phyloP scores from a whole-genome alignment of 2,797 vertebrate genomes.

The Hoplostethus atlanticus region DNA sequence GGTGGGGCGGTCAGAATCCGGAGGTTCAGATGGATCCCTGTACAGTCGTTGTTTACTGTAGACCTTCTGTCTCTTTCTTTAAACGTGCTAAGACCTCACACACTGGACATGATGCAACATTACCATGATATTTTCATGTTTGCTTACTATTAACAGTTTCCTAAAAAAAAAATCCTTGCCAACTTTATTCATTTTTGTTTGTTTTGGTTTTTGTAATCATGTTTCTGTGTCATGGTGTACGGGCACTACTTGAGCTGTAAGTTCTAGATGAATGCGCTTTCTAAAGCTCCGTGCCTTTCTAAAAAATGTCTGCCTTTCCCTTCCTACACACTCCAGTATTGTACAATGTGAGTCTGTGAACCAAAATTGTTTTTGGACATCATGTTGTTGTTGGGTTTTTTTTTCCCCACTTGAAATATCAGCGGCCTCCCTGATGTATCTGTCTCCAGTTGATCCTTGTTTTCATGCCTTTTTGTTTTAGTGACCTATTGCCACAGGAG shows the following conservation, averaged over 20 bases:
- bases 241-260: slow-evolving; percentile 72
- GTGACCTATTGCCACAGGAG: slow-evolving; percentile 64
- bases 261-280: slow-evolving; percentile 72
- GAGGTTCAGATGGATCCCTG: background rate
- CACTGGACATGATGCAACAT: slow-evolving; percentile 38
- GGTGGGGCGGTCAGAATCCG: slow-evolving; percentile 3
- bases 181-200: slow-evolving; percentile 47
- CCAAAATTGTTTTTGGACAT: slow-evolving; percentile 8
- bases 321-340: slow-evolving; percentile 29
- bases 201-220: slow-evolving; percentile 18
- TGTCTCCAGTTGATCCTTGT: slow-evolving; percentile 25
- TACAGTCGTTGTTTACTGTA: background rate
- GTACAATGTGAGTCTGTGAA: slow-evolving; percentile 47
- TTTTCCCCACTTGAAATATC: background rate
- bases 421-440: slow-evolving; percentile 7
- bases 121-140: slow-evolving; percentile 40
- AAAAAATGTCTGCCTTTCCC: slow-evolving; percentile 77
- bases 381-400: slow-evolving; percentile 8
- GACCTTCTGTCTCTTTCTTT: background rate
- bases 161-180: slow-evolving; percentile 60
- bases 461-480: slow-evolving; percentile 47
- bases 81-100: background rate
- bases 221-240: slow-evolving; percentile 21
- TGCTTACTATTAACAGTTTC: slow-evolving; percentile 38
- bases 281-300: slow-evolving; percentile 87